A percentile compares a stretch with the other conserved stretches of the same genome.
Conservation (phyloP, 2,888 invertebrate genomes). For the Drosophila niveifrons region DNA sequence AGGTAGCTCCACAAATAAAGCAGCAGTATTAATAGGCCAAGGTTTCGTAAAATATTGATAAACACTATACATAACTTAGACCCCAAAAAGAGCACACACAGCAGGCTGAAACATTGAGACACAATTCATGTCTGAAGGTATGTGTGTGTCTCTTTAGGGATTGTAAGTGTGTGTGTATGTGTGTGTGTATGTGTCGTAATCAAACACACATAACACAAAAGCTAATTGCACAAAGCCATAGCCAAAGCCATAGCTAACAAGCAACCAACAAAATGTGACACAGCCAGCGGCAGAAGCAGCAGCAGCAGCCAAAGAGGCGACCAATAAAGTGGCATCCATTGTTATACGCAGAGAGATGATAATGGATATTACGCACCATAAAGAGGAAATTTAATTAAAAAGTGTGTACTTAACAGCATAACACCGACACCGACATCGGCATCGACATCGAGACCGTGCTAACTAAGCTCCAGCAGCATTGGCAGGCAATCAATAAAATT, state of each 20-base stretch:
- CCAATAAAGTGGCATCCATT: conserved; percentile 60
- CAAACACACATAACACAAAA: conserved; percentile 60
- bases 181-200: conserved; percentile 38
- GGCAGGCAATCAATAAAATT: conserved; percentile 56
- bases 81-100: too few species aligned
- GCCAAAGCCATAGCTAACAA: conserved; percentile 39
- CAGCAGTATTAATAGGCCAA: conserved; percentile 26
- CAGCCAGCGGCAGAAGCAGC: conserved; percentile 19
- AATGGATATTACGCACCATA: conserved; percentile 63
- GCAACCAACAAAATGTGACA: conserved; percentile 7
- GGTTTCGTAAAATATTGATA: conserved; percentile 16
- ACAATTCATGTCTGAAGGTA: conserved; percentile 17
- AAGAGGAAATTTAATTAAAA: conserved; percentile 73
- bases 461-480: conserved; percentile 8
- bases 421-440: conserved; percentile 23
- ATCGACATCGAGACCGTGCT: background rate
- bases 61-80: conserved; percentile 31
- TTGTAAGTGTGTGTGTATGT: background rate
- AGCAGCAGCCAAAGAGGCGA: conserved; percentile 30
- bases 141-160: conserved; percentile 10
- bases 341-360: conserved; percentile 53
- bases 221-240: conserved; percentile 71
- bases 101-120: conserved; percentile 12
- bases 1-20: conserved; percentile 21
- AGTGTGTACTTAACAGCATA: conserved; percentile 57